These are phyloP conservation scores for Rhagoletis pomonella DNA, from an alignment of 1,140 invertebrate species.

Conservation along the genomic window DNA sequence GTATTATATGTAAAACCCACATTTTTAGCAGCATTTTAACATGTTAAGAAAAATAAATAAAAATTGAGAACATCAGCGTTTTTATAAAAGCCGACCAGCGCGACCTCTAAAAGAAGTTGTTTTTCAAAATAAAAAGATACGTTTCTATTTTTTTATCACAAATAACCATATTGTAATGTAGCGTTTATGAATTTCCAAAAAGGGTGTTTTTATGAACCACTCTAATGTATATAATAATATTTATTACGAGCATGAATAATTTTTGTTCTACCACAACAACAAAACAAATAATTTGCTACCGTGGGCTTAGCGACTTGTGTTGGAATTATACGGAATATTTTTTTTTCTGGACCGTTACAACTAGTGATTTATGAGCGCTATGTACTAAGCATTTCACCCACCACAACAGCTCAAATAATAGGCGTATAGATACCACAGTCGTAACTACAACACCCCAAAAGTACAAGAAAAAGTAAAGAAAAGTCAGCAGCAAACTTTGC, in stretches of 20 bases:
- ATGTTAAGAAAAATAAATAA: too few species aligned
- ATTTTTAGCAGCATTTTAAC: too few species aligned
- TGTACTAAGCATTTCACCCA: background rate
- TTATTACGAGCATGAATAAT: background rate
- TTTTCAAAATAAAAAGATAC: background rate
- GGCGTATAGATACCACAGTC: background rate
- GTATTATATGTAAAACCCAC: too few species aligned
- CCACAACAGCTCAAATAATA: background rate
- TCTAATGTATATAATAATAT: background rate
- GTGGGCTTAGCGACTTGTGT: too few species aligned
- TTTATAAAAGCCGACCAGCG: too few species aligned
- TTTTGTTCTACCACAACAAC: background rate
- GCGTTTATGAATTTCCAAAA: too few species aligned
- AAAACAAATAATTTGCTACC: background rate
- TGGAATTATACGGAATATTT: background rate
- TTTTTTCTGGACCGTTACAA: background rate
- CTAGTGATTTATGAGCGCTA: conserved; percentile 1
- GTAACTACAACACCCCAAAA: background rate
- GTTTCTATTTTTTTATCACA: too few species aligned
- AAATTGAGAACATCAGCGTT: too few species aligned
- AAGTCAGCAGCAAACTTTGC: background rate
- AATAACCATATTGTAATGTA: too few species aligned
- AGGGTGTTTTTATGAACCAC: too few species aligned
- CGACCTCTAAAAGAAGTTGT: too few species aligned
- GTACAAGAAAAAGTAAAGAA: background rate